Percentiles rank a stretch among this genome's conserved stretches.
Conservation (phyloP, 1,140 invertebrate species). For the Onthophagus taurus region DNA sequence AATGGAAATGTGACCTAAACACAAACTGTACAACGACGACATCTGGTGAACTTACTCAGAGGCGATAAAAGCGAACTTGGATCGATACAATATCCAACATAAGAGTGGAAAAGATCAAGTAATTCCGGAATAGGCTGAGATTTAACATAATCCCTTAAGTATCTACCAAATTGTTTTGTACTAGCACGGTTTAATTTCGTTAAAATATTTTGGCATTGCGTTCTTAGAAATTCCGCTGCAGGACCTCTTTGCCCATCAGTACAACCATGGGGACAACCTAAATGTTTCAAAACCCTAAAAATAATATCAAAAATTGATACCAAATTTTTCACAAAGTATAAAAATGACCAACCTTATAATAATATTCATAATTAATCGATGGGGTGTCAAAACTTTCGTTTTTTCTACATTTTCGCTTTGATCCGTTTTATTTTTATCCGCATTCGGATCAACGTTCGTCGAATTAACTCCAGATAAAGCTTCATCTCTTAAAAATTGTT, state of each 20-base stretch:
- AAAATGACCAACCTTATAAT: constrained; percentile 31
- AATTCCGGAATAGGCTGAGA: constrained; percentile 69
- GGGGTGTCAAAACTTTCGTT: constrained; percentile 29
- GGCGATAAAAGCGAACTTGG: constrained; percentile 73
- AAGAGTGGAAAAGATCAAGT: constrained; percentile 90
- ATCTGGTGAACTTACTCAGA: constrained; percentile 65
- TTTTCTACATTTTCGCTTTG: constrained; percentile 34
- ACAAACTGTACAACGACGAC: too few species aligned
- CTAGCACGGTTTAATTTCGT: constrained; percentile 61
- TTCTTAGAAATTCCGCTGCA: constrained; percentile 79
- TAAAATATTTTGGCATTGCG: constrained; percentile 78
- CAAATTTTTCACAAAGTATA: background rate
- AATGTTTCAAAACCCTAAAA: constrained; percentile 68
- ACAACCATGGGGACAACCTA: constrained; percentile 91
- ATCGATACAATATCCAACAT: constrained; percentile 91
- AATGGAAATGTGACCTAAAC: too few species aligned
- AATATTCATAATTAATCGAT: constrained; percentile 33
- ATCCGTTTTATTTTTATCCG: constrained; percentile 34
- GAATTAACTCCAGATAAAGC: constrained; percentile 23
- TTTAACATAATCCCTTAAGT: constrained; percentile 69
- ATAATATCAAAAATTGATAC: constrained; percentile 5
- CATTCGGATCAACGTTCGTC: constrained; percentile 15
- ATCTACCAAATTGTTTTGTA: constrained; percentile 64
- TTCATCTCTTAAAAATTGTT: constrained; percentile 44
- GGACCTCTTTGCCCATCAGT: constrained; percentile 73